These are phyloP conservation scores for Collichthys lucidus DNA, from an alignment of 2,113 vertebrate species.

Conservation along the genomic window DNA sequence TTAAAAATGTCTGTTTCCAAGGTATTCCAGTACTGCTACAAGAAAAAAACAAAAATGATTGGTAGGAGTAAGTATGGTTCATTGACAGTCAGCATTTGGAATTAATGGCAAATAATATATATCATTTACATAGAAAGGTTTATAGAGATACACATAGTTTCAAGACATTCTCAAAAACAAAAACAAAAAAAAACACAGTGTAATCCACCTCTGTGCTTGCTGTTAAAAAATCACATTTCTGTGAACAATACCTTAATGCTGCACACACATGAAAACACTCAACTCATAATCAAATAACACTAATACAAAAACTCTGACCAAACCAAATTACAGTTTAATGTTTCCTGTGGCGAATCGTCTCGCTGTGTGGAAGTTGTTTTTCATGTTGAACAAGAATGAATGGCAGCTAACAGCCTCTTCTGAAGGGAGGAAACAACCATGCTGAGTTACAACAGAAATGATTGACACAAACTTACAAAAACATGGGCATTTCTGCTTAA, in stretches of 20 bases:
- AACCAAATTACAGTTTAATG: constrained; percentile 33
- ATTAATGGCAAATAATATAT: too few relatives aligned
- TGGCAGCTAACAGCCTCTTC: constrained; percentile 56
- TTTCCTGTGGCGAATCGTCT: constrained; percentile 65
- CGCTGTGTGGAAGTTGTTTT: constrained; percentile 42
- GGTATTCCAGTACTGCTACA: too few relatives aligned
- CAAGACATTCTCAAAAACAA: background rate
- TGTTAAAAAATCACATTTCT: background rate
- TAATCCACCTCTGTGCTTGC: too few relatives aligned
- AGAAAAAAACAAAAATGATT: too few relatives aligned
- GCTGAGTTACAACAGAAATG: constrained; percentile 29
- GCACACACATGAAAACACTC: constrained; percentile 25
- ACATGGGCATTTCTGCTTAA: background rate
- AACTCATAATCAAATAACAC: constrained; percentile 22
- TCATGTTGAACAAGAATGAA: constrained; percentile 36
- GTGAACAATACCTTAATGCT: constrained; percentile 21
- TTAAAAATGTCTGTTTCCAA: too few relatives aligned
- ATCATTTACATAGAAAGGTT: background rate
- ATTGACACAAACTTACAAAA: constrained; percentile 29
- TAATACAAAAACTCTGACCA: constrained; percentile 8
- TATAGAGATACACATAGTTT: background rate
- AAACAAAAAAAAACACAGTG: too few relatives aligned
- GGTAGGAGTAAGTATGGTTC: too few relatives aligned
- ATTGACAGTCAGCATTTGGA: too few relatives aligned
- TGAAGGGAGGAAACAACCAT: constrained; percentile 39